Conservation (phyloP, 2,888 invertebrate genomes). For the Disparrhopalites patrizii region DNA sequence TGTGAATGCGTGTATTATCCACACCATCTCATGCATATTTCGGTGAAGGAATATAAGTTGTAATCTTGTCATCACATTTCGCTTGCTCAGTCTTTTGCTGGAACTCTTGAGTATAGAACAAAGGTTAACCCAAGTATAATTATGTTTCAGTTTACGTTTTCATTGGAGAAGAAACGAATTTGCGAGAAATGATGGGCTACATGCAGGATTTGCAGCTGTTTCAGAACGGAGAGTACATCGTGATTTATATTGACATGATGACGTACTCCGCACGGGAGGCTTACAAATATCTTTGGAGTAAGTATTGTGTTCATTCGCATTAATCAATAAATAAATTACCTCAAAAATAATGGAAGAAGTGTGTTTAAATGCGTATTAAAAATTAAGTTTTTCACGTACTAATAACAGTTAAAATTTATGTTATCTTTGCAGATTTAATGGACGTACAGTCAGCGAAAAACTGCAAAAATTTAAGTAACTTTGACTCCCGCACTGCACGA, state of each 20-base stretch:
- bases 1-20: too few species aligned
- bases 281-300: constrained; percentile 73
- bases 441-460: constrained; percentile 25
- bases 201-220: constrained; percentile 86
- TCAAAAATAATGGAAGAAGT: too few species aligned
- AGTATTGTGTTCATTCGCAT: constrained; percentile 52
- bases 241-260: constrained; percentile 90
- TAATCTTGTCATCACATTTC: too few species aligned
- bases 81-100: too few species aligned
- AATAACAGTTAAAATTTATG: too few species aligned
- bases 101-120: too few species aligned
- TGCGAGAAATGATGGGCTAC: constrained; percentile 85
- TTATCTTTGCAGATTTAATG: constrained; percentile 12
- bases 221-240: constrained; percentile 88
- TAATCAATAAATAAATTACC: too few species aligned
- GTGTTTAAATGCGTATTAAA: too few species aligned
- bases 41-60: too few species aligned
- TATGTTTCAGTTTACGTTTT: constrained; percentile 83
- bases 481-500: constrained; percentile 58
- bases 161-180: constrained; percentile 75
- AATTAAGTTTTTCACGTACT: too few species aligned
- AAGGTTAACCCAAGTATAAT: too few species aligned
- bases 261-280: constrained; percentile 73
- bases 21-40: too few species aligned
- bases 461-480: constrained; percentile 42